Evolutionary conservation across 2,888 invertebrate species (phyloP), one percentile per base, ranked within the genome.

Genomic region (Ormyrus rosae): DNA sequence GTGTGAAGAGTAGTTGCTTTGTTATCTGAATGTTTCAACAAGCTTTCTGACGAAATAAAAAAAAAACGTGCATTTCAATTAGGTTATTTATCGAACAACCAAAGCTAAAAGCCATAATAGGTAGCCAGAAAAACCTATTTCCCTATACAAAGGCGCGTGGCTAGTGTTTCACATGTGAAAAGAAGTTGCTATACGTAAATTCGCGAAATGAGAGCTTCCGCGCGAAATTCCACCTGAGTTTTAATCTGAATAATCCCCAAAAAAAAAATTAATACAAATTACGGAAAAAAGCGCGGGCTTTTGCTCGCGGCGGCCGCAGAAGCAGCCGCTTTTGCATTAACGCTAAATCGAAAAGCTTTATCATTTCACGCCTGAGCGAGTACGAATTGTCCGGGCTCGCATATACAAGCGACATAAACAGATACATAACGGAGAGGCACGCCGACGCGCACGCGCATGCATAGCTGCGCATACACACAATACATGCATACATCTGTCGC

Each of bases 301-400:
- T 48, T 8, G 69, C 50, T 0, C 48, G 19, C 1, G 19, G 19
- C 19, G 65, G 71, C 9, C 19, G 8, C 56, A 56, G 55, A 7
- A 46, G 19, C 19, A 48, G 65, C 61, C 19, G 51, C 61, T 56
- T 45, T 55, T 34, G 34, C 64, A 55, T 74, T 58, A 75, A 64
- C 55, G 70, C 55, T 69, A 48, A 80, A 75, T 80, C 80, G 75
- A 71, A 75, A 80, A 75, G 74, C 80, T 75, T 80, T 65, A 74
- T 74, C 74, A 70, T 79, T 74, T 79, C 74, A 60, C 13, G 64
- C 55, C 61, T 19, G 69, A 55, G 53, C 56, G 69, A 56, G 58
- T 63, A 68, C 69, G 64, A 74, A 74, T 74, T 63, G 60, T 48
- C 45, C 53, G 46, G 51, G 78, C 53, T 71, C 70, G 60, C 64